Percentiles rank a stretch among this genome's conserved stretches.
These are phyloP conservation scores for Zhuqinia jingwanae DNA, from an alignment of 2,888 invertebrate species.

Conservation along the genomic window DNA sequence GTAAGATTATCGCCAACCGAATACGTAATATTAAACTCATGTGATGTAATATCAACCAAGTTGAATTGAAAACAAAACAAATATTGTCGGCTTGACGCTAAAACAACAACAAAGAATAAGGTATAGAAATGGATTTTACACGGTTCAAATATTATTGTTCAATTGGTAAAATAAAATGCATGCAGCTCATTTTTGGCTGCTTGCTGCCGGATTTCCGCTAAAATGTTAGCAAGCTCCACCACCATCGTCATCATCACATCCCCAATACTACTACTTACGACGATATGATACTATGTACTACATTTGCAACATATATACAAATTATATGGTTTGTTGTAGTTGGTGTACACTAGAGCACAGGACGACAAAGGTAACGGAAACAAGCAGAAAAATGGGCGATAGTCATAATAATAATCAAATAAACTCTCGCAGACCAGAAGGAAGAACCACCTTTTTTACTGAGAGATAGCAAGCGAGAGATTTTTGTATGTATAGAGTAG, in stretches of 20 bases:
- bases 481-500: too few species aligned
- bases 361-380: conserved; percentile 34
- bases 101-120: background rate
- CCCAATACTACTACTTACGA: too few species aligned
- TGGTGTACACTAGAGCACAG: background rate
- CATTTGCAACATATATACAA: too few species aligned
- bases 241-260: background rate
- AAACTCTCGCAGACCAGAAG: too few species aligned
- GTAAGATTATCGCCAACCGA: too few species aligned
- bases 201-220: conserved; percentile 54
- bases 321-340: background rate
- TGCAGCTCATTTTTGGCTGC: conserved; percentile 20
- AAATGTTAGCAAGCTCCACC: conserved; percentile 29
- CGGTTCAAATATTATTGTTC: conserved; percentile 29
- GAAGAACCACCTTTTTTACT: too few species aligned
- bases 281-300: background rate
- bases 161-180: background rate
- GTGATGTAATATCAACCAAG: too few species aligned
- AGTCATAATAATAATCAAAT: background rate
- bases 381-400: conserved; percentile 42
- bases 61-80: background rate
- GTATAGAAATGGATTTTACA: conserved; percentile 9
- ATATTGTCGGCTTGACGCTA: conserved; percentile 21
- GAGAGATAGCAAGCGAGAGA: too few species aligned
- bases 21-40: too few species aligned